Evolutionary conservation across 2,113 vertebrate species (phyloP).

Genomic region (Manacus vitellinus): DNA sequence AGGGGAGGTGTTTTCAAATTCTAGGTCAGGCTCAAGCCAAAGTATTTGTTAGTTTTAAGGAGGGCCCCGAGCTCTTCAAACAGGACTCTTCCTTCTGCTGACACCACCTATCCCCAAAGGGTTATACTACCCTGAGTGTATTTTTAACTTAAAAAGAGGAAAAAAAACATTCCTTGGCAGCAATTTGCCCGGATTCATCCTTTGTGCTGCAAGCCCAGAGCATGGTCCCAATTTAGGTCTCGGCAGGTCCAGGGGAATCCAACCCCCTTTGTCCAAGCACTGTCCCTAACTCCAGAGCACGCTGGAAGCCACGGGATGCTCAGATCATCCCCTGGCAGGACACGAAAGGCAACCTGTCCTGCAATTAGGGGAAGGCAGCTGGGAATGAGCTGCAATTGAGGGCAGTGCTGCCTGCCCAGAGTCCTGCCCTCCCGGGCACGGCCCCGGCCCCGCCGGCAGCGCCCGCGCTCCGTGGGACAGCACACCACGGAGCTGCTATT

Average conservation of each 20-base stretch:
- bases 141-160: constrained; percentile 4
- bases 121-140: not conserved
- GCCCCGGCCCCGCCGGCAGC: not conserved
- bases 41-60: not conserved
- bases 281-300: not conserved
- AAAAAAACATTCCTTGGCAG: not conserved
- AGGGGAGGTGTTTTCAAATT: not conserved
- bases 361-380: constrained; percentile 15
- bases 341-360: constrained; percentile 36
- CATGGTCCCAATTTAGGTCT: not conserved
- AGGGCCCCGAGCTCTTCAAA: not conserved
- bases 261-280: not conserved
- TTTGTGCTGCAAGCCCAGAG: not conserved
- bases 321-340: constrained; percentile 28
- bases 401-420: not conserved
- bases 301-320: not conserved
- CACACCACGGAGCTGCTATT: not conserved
- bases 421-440: not conserved
- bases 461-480: rapidly evolving
- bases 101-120: not conserved
- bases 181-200: not conserved
- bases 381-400: not conserved
- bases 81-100: not conserved
- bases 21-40: not conserved
- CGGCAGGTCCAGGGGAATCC: not conserved